phyloP scores from a whole-genome alignment of 2,888 invertebrate species.

The Heliconius cydno region DNA sequence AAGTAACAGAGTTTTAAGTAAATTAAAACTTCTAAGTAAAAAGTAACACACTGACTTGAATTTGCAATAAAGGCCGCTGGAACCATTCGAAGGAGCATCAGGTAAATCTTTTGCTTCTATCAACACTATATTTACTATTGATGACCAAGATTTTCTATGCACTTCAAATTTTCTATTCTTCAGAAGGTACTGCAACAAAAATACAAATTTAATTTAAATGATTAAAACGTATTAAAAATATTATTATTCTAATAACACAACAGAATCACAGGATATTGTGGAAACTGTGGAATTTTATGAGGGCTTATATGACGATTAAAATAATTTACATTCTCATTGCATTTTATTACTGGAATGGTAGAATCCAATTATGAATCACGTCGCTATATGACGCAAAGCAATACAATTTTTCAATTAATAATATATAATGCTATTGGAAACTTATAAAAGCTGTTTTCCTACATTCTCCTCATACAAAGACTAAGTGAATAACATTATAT shows the following conservation, averaged over 20 bases:
- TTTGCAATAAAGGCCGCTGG: slow-evolving; percentile 74
- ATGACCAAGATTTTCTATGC: slow-evolving; percentile 71
- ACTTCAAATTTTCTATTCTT: slow-evolving; percentile 75
- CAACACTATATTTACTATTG: slow-evolving; percentile 72
- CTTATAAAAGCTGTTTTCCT: not conserved
- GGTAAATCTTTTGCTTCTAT: slow-evolving; percentile 75
- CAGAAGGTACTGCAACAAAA: slow-evolving; percentile 69
- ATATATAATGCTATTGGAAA: not conserved
- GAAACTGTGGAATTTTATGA: not conserved
- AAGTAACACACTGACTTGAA: slow-evolving; percentile 65
- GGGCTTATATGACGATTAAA: not conserved
- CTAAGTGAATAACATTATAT: not conserved
- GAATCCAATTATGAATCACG: not conserved
- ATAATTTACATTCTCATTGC: slow-evolving; percentile 3
- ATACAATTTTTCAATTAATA: not conserved
- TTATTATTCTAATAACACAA: not conserved
- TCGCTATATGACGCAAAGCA: not conserved
- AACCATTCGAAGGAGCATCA: slow-evolving; percentile 60
- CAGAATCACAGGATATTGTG: not conserved
- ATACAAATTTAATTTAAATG: not conserved
- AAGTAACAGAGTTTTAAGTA: not conserved
- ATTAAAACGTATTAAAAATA: not conserved
- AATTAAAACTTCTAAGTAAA: no score
- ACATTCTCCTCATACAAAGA: not conserved
- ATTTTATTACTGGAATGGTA: not conserved